A percentile compares a stretch with the other conserved stretches of the same genome.
These are phyloP conservation scores for Bubo scandiacus DNA, from an alignment of 2,113 vertebrate genomes.

Conservation along the genomic window DNA sequence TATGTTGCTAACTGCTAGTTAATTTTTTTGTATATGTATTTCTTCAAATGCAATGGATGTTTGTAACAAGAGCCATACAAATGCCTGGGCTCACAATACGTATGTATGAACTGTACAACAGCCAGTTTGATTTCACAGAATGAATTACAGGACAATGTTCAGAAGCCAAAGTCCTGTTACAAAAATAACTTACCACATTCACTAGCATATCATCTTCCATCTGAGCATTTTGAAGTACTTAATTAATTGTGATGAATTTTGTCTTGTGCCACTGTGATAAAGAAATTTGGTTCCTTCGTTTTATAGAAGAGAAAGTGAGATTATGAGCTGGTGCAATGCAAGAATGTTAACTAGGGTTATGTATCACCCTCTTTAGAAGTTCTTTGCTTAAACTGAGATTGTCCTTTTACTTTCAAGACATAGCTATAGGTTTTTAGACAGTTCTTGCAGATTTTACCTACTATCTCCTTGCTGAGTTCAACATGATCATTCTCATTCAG, in stretches of 20 bases:
- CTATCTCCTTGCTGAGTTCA: conserved; percentile 56
- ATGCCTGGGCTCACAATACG: neutral
- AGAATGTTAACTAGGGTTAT: neutral
- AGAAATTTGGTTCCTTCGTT: neutral
- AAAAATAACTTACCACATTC: neutral
- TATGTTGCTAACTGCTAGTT: neutral
- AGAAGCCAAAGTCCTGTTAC: neutral
- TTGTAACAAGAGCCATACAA: neutral
- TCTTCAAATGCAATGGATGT: neutral
- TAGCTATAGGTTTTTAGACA: conserved; percentile 32
- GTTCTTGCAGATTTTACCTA: conserved; percentile 45
- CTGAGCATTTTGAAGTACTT: neutral
- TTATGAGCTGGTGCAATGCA: neutral
- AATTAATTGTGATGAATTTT: neutral
- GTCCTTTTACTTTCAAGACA: conserved; percentile 4
- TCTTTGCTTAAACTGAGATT: neutral
- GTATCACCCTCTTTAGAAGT: neutral
- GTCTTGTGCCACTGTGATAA: neutral
- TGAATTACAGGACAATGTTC: neutral
- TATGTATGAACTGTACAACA: neutral
- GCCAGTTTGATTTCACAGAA: neutral
- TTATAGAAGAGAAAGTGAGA: neutral
- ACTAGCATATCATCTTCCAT: neutral
- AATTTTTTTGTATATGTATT: neutral
- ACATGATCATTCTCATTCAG: conserved; percentile 47